Percentiles rank a stretch among this genome's conserved stretches.
Conservation (phyloP, 30 jellyfish, hydroid and myxozoan species). For the Turritopsis dohrnii region DNA sequence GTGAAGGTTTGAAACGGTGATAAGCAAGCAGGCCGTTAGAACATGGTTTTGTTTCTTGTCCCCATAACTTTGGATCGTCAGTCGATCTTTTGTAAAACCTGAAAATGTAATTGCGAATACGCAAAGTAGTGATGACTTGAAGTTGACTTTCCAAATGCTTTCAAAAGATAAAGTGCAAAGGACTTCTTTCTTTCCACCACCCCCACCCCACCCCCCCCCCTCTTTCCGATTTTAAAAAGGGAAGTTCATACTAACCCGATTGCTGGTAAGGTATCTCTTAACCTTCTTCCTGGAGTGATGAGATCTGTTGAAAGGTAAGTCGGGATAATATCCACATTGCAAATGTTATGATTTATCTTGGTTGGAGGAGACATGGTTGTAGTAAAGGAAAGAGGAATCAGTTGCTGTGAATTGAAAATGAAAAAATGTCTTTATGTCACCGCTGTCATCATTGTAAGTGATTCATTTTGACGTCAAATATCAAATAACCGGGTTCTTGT, state of each 20-base stretch:
- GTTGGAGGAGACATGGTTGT: not conserved
- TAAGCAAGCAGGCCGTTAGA: conserved; percentile 12
- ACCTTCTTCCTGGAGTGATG: conserved; percentile 45
- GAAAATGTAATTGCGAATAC: too few relatives aligned
- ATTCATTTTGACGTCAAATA: not conserved
- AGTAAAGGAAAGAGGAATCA: not conserved
- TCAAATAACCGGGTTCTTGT: not conserved
- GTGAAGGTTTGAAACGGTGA: conserved; percentile 25
- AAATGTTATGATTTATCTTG: not conserved
- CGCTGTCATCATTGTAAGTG: not conserved
- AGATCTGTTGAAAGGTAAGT: conserved; percentile 56
- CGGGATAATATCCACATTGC: conserved; percentile 11
- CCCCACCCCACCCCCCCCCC: too few relatives aligned
- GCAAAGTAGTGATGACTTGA: not conserved
- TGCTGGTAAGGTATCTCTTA: conserved; percentile 48
- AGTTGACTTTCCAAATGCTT: too few relatives aligned
- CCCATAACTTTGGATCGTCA: conserved; percentile 27
- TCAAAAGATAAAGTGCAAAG: too few relatives aligned
- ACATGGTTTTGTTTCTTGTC: conserved; percentile 23
- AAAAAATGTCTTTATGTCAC: not conserved
- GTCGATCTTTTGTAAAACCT: not conserved
- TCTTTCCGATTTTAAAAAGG: too few relatives aligned
- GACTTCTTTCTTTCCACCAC: too few relatives aligned
- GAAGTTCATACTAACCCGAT: conserved; percentile 45
- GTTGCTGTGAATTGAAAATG: not conserved